phyloP scores from a whole-genome alignment of 2,797 vertebrate genomes.

The Esox lucius region DNA sequence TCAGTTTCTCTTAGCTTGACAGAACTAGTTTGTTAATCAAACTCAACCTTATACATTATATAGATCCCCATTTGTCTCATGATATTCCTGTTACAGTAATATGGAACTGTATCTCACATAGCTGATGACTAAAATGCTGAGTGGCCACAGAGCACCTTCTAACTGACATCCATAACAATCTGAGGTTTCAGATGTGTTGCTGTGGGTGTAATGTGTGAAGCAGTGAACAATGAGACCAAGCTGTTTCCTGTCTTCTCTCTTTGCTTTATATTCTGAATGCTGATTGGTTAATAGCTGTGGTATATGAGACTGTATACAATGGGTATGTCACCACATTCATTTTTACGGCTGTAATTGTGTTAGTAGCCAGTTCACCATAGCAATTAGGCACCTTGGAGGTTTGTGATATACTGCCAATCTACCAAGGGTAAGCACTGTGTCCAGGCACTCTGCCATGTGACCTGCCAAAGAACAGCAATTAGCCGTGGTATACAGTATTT shows the following conservation, averaged over 20 bases:
- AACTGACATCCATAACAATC: neutral
- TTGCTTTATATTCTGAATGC: too few species aligned
- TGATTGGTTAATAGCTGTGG: too few species aligned
- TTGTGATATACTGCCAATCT: too few species aligned
- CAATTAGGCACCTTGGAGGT: too few species aligned
- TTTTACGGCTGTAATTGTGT: too few species aligned
- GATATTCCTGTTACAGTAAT: neutral
- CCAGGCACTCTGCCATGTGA: too few species aligned
- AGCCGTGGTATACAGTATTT: too few species aligned
- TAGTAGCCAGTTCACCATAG: too few species aligned
- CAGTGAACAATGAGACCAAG: neutral
- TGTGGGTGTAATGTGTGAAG: neutral
- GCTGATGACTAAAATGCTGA: neutral
- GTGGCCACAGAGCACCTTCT: neutral
- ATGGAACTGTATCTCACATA: neutral
- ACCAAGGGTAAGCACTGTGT: too few species aligned
- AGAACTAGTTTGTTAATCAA: neutral
- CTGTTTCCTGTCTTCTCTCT: neutral
- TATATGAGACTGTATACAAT: too few species aligned
- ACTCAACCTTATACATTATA: neutral
- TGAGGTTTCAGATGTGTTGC: neutral
- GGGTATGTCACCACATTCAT: too few species aligned
- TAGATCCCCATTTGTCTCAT: neutral
- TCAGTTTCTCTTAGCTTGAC: neutral
- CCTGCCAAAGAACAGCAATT: too few species aligned